Base-by-base conservation (phyloP, 35 echinoderm and acorn worm species). In the Strongylocentrotus purpuratus region DNA sequence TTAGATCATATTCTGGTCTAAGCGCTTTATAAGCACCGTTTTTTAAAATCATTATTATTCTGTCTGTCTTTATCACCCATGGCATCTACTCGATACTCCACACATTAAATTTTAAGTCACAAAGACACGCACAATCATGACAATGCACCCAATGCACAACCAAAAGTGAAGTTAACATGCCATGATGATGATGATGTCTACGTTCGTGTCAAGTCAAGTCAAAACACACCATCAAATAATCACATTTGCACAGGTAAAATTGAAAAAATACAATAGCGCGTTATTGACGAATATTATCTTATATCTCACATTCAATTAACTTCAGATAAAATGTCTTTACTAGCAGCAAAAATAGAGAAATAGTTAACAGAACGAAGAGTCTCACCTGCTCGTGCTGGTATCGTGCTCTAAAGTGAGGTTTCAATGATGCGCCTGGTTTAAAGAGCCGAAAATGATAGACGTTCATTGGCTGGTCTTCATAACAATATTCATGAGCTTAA, bases 381-480 rank as follows among this genome's bases (percentile, higher is more conserved):
- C 65, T 78, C 65, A 78, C 65, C 65, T 78, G 65, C 65, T 78
- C 65, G 65, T 78, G 65, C 25, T n/a, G 65, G 20, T 78, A 78
- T 78, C 65, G 22, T 28, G 28, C 65, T 78, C 65, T 78, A 18
- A 78, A 78, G 20, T 78, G 65, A 78, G 7, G 65, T 78, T 78
- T n/a, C 65, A 78, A 78, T 78, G 65, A 78, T 48, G 32, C 58
- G 47, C 94, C 58, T 31, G 15, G 46, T 94, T 94, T 94, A 94
- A 94, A 94, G 94, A 70, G 31, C 61, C 94, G 55, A 86, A 13
- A 46, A 87, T 46, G 46, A 25, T 46, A 61, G 33, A 13, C 46
- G 61, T 70, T 94, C 33, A 94, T 94, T 94, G 94, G 94, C 70
- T 86, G 33, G 31, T 61, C 31, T 5, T 33, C 45, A 94, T 45